Evolutionary conservation across 1,140 invertebrate genomes (phyloP).

Genomic region (Eciton burchellii): DNA sequence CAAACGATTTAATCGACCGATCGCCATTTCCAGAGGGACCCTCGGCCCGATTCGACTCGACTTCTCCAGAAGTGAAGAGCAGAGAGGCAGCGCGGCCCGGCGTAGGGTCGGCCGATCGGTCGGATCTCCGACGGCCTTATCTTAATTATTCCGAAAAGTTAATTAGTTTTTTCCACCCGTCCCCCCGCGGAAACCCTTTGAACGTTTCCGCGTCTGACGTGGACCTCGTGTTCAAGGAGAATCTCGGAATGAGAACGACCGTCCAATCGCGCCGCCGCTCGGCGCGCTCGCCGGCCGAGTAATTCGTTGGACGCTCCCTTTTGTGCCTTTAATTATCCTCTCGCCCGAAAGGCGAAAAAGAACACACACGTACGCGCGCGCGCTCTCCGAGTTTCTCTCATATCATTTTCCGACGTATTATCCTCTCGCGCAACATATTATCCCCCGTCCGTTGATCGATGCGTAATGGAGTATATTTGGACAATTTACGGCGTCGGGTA

Average conservation of each 20-base stretch:
- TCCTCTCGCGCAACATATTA: conserved; percentile 32
- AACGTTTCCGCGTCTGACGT: conserved; percentile 76
- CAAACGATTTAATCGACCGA: conserved; percentile 79
- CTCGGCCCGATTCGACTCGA: conserved; percentile 64
- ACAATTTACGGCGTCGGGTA: not conserved
- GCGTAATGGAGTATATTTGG: conserved; percentile 3
- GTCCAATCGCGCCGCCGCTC: conserved; percentile 70
- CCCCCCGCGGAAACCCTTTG: conserved; percentile 72
- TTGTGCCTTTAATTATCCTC: conserved; percentile 76
- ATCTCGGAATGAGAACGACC: conserved; percentile 76
- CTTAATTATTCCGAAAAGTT: conserved; percentile 83
- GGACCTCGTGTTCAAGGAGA: conserved; percentile 75
- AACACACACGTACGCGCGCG: conserved; percentile 47
- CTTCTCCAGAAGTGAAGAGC: conserved; percentile 55
- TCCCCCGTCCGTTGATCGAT: conserved; percentile 21
- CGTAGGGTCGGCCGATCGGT: conserved; percentile 73
- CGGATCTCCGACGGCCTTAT: conserved; percentile 79
- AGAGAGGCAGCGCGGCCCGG: conserved; percentile 58
- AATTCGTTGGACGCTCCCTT: conserved; percentile 75
- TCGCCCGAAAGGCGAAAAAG: conserved; percentile 71
- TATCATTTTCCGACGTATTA: conserved; percentile 67
- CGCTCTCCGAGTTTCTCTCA: conserved; percentile 63
- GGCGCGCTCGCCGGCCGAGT: conserved; percentile 69
- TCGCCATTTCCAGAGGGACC: conserved; percentile 62
- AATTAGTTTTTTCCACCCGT: conserved; percentile 81